Conservation (phyloP, 2,797 vertebrate genomes). For the Aselliscus stoliczkanus region DNA sequence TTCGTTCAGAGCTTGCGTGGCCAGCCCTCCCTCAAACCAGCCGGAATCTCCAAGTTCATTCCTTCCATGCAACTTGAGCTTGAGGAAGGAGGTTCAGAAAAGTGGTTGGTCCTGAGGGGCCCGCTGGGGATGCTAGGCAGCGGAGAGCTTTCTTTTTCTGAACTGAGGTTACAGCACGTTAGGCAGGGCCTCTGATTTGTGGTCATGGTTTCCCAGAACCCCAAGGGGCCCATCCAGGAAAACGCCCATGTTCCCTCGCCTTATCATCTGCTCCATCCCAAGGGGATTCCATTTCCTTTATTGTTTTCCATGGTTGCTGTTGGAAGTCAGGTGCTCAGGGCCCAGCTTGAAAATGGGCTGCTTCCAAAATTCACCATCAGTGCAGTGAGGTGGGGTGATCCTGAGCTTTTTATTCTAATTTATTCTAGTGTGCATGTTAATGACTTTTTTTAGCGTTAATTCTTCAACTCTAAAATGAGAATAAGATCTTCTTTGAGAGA, state of each 20-base stretch:
- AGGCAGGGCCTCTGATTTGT: neutral
- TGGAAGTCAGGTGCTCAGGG: neutral
- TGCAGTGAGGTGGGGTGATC: rapidly evolving
- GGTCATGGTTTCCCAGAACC: constrained; percentile 50
- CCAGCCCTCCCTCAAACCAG: neutral
- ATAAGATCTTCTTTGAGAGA: neutral
- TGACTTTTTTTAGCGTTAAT: neutral
- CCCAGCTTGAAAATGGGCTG: neutral
- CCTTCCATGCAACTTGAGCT: neutral
- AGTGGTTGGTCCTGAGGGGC: neutral
- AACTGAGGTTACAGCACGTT: neutral
- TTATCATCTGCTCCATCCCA: neutral
- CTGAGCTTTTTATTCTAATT: neutral
- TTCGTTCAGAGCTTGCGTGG: neutral
- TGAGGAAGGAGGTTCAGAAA: neutral
- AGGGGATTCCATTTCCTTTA: constrained; percentile 18
- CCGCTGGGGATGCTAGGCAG: neutral
- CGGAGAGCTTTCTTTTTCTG: neutral
- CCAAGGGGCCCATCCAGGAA: neutral
- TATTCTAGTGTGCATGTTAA: neutral
- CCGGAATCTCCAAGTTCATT: neutral
- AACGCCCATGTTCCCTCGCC: neutral
- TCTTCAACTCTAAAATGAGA: neutral
- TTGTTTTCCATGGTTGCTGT: neutral
- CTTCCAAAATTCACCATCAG: neutral